Percentiles rank a stretch among this genome's conserved stretches.
These are phyloP conservation scores for Malthinus seriepunctatus DNA, from an alignment of 2,888 invertebrate species.

Conservation along the genomic window DNA sequence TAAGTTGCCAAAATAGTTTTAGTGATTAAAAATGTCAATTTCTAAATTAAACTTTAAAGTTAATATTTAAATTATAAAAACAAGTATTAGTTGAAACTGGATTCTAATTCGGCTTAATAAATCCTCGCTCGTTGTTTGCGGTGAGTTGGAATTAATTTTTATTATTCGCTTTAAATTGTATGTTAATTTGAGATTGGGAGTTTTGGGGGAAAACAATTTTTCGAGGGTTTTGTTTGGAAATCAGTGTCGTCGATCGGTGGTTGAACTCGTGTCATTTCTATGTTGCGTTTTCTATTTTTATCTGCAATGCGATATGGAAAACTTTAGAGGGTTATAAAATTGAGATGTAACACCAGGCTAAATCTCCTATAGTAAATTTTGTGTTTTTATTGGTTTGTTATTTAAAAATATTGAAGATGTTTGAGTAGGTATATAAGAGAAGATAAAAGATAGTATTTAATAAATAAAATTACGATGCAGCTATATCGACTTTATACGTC, in stretches of 20 bases:
- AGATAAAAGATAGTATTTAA: too few species aligned
- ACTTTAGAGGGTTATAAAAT: constrained; percentile 22
- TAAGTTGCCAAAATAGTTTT: constrained; percentile 14
- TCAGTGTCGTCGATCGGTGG: constrained; percentile 22
- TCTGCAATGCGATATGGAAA: constrained; percentile 40
- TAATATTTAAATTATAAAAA: too few species aligned
- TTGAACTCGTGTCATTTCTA: constrained; percentile 17
- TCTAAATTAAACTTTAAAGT: constrained; percentile 3
- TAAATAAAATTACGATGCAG: background rate
- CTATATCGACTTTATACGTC: background rate
- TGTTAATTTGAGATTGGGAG: background rate
- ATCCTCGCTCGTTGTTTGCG: constrained; percentile 43
- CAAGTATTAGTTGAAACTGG: background rate
- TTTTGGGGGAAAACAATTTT: too few species aligned
- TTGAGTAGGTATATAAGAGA: background rate
- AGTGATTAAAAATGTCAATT: constrained; percentile 3
- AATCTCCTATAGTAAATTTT: constrained; percentile 14
- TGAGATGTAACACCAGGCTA: constrained; percentile 8
- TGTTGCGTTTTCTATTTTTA: constrained; percentile 33
- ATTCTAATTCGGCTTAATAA: constrained; percentile 13
- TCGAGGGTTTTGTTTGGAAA: background rate
- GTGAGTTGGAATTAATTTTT: constrained; percentile 33
- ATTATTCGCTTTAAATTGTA: background rate
- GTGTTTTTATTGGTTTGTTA: background rate
- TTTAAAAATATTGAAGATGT: background rate